Evolutionary conservation across 2,888 invertebrate species (phyloP).

Genomic region (Argyra leucocephala): DNA sequence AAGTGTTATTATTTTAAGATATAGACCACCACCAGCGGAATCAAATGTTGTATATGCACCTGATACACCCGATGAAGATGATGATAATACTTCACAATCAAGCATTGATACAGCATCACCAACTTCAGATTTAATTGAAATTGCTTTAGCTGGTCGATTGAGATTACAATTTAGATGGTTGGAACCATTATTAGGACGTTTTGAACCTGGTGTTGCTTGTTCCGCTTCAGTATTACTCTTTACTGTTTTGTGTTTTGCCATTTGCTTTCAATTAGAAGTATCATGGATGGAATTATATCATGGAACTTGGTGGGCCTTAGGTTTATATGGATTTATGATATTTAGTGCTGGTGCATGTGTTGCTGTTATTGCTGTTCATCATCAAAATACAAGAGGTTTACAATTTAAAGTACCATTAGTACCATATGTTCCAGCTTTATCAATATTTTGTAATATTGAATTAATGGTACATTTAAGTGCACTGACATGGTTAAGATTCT

Average conservation of each 20-base stretch:
- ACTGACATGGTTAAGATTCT: slow-evolving; percentile 74
- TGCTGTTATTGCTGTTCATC: slow-evolving; percentile 64
- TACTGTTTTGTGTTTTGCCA: slow-evolving; percentile 55
- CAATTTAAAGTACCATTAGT: slow-evolving; percentile 74
- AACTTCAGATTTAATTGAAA: slow-evolving; percentile 48
- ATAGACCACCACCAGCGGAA: slow-evolving; percentile 52
- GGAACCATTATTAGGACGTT: slow-evolving; percentile 60
- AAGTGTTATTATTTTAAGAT: slow-evolving; percentile 76
- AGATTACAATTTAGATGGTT: slow-evolving; percentile 65
- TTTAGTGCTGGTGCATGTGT: slow-evolving; percentile 58
- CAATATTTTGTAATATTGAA: slow-evolving; percentile 71
- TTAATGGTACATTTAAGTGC: slow-evolving; percentile 74
- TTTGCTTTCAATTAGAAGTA: slow-evolving; percentile 59
- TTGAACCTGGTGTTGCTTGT: slow-evolving; percentile 67
- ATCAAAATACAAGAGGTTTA: slow-evolving; percentile 60
- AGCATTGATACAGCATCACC: slow-evolving; percentile 54
- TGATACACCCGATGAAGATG: slow-evolving; percentile 49
- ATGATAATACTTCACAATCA: slow-evolving; percentile 52
- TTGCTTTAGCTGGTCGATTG: slow-evolving; percentile 63
- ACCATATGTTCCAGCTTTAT: slow-evolving; percentile 66
- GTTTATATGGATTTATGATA: slow-evolving; percentile 54
- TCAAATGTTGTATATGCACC: slow-evolving; percentile 48
- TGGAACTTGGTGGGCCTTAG: slow-evolving; percentile 59
- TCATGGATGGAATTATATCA: slow-evolving; percentile 48
- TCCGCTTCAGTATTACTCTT: slow-evolving; percentile 62